Percentiles rank a stretch among this genome's conserved stretches.
These are phyloP conservation scores for Acipenser oxyrinchus DNA, from an alignment of 2,797 vertebrate species.

Conservation along the genomic window DNA sequence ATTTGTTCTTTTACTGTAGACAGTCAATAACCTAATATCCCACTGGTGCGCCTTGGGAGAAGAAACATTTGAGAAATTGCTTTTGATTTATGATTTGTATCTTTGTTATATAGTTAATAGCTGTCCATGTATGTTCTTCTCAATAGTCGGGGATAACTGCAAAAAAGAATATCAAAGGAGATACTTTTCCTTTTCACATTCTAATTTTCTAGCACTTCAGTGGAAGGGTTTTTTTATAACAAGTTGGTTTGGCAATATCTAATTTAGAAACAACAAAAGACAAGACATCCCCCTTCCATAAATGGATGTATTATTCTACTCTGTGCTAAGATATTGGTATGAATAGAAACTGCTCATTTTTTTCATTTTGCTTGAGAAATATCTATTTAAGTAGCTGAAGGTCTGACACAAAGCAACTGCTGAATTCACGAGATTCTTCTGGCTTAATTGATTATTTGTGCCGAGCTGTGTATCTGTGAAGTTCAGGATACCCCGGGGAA, in stretches of 20 bases:
- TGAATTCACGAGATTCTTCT: slow-evolving; percentile 60
- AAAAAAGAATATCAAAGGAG: slow-evolving; percentile 1
- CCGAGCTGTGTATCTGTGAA: slow-evolving; percentile 62
- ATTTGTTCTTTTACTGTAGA: background rate
- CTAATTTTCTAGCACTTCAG: background rate
- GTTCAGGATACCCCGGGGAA: slow-evolving; percentile 64
- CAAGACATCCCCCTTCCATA: slow-evolving; percentile 13
- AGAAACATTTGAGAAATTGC: background rate
- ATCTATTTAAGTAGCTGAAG: slow-evolving; percentile 54
- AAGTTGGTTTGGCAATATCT: slow-evolving; percentile 18
- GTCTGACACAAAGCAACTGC: slow-evolving; percentile 53
- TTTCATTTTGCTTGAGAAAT: slow-evolving; percentile 44
- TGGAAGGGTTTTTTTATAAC: background rate
- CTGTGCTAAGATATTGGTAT: slow-evolving; percentile 39
- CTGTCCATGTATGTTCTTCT: background rate
- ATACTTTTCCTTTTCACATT: slow-evolving; percentile 1
- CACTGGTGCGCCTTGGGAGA: background rate
- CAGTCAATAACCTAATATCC: background rate
- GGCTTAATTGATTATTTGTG: slow-evolving; percentile 76
- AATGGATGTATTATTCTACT: slow-evolving; percentile 39
- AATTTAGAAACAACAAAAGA: slow-evolving; percentile 35
- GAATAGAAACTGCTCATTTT: slow-evolving; percentile 41
- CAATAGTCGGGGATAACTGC: background rate
- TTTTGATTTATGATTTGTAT: background rate
- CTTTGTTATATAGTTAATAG: background rate